Evolutionary conservation across 1,140 invertebrate genomes (phyloP).

Genomic region (Sesamia nonagrioides): DNA sequence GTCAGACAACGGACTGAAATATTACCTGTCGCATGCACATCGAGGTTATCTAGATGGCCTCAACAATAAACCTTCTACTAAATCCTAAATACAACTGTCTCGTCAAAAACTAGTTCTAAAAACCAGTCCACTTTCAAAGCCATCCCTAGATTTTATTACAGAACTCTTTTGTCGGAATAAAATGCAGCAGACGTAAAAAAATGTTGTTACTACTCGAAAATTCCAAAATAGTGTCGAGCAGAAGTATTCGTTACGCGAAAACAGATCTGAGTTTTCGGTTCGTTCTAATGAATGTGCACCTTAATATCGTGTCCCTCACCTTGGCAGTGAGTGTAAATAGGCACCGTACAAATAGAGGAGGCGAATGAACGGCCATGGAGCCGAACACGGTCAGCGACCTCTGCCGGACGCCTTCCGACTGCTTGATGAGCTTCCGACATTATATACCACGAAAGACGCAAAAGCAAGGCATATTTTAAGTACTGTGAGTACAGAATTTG

Average conservation of each 20-base stretch:
- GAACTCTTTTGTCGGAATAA: not conserved
- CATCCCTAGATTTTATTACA: conserved; percentile 29
- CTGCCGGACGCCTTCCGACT: conserved; percentile 64
- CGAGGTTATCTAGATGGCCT: conserved; percentile 30
- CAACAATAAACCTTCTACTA: conserved; percentile 31
- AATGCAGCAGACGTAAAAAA: not conserved
- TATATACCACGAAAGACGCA: conserved; percentile 8
- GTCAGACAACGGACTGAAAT: conserved; percentile 7
- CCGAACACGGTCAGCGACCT: conserved; percentile 78
- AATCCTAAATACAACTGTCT: conserved; percentile 19
- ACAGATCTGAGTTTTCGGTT: not conserved
- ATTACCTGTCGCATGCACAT: not conserved
- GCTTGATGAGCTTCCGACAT: conserved; percentile 66
- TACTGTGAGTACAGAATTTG: not conserved
- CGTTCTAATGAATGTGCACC: conserved; percentile 33
- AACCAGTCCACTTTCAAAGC: conserved; percentile 21
- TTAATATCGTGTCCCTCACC: conserved; percentile 65
- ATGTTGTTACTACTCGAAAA: not conserved
- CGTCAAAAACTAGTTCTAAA: conserved; percentile 8
- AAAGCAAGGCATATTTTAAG: conserved; percentile 36
- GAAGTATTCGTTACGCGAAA: not conserved
- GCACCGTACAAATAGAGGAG: conserved; percentile 48
- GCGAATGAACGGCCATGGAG: conserved; percentile 67
- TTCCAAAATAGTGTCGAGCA: not conserved
- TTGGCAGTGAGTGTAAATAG: conserved; percentile 67